Conservation (phyloP, 2,888 invertebrate species). For the Drosophila pseudotakahashii region DNA sequence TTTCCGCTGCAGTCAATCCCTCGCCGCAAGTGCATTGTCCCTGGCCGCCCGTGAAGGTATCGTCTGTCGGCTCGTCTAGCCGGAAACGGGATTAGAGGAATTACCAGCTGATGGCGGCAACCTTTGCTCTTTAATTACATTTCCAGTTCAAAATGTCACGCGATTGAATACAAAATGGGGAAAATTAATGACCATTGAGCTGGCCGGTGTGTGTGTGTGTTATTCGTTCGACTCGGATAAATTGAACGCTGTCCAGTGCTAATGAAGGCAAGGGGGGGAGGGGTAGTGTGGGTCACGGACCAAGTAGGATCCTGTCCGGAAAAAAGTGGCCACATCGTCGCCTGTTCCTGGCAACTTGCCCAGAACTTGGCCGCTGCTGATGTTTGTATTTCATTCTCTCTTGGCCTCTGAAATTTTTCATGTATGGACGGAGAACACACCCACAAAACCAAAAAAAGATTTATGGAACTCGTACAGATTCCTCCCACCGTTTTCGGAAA, state of each 20-base stretch:
- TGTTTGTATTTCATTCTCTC: slow-evolving; percentile 47
- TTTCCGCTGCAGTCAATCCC: slow-evolving; percentile 58
- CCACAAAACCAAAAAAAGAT: slow-evolving; percentile 52
- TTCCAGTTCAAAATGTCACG: slow-evolving; percentile 45
- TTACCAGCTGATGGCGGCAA: slow-evolving; percentile 18
- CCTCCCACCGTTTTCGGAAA: slow-evolving; percentile 49
- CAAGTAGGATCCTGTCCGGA: slow-evolving; percentile 23
- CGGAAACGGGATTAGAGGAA: slow-evolving; percentile 30
- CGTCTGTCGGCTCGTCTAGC: slow-evolving; percentile 70
- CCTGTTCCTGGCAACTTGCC: slow-evolving; percentile 60
- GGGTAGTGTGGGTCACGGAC: neutral
- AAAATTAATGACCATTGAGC: slow-evolving; percentile 19
- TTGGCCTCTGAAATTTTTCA: slow-evolving; percentile 68
- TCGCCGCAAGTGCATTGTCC: slow-evolving; percentile 61
- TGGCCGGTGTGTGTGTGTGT: slow-evolving; percentile 4
- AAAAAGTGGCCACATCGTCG: slow-evolving; percentile 52
- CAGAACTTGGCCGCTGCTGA: slow-evolving; percentile 30
- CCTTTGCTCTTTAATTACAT: slow-evolving; percentile 53
- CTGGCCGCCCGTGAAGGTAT: slow-evolving; percentile 76
- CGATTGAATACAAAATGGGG: slow-evolving; percentile 47
- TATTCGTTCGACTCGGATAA: slow-evolving; percentile 11
- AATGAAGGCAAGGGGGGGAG: slow-evolving; percentile 26
- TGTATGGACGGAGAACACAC: slow-evolving; percentile 39
- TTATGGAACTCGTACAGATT: slow-evolving; percentile 59
- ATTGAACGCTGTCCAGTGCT: slow-evolving; percentile 31